Evolutionary conservation across 2,888 invertebrate species (phyloP), one percentile per base, ranked within the genome.

Genomic region (Caprella mutica): DNA sequence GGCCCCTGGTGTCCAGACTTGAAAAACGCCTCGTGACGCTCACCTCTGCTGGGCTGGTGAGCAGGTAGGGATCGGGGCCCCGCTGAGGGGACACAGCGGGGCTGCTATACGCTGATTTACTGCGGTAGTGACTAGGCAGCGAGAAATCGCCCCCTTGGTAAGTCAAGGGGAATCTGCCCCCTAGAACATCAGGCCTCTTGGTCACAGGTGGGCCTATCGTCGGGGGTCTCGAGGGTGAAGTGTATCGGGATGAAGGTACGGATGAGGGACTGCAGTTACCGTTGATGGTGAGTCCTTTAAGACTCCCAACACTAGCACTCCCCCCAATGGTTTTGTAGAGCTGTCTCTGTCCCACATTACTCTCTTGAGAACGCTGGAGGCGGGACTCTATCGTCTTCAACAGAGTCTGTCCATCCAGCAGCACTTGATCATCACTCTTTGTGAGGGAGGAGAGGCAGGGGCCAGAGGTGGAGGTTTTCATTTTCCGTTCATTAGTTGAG

Each of bases 101-200:
- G n/a, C 56, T 56, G 53, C 58, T 62, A 42, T 62, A 62, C n/a
- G 62, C 62, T 5, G 62, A 62, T 17, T 58, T 58, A 46, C 58
- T 62, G 38, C 62, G 48, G 46, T 62, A 62, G 43, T 42, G 58
- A 40, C 56, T 53, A 12, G 62, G 62, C 26, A 62, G 51, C 17
- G 62, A 59, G 19, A 51, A 48, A n/a, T 58, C 55, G 27, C 26
- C 29, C 40, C 58, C 55, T 24, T 43, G 55, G 53, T 59, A 55
- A 8, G 58, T 55, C 5, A 33, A 27, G 17, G 52, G 35, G 9
- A 56, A 48, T 14, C 52, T 17, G 6, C 40, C 39, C 17, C 56
- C 52, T n/a, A 54, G 53, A 6, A 52, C 62, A 14, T 62, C 62
- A 3, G 62, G 58, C 12, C 58, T 40, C 43, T 58, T 58, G n/a